Conservation (phyloP, 2,113 vertebrate species). For the Ciconia boyciana region DNA sequence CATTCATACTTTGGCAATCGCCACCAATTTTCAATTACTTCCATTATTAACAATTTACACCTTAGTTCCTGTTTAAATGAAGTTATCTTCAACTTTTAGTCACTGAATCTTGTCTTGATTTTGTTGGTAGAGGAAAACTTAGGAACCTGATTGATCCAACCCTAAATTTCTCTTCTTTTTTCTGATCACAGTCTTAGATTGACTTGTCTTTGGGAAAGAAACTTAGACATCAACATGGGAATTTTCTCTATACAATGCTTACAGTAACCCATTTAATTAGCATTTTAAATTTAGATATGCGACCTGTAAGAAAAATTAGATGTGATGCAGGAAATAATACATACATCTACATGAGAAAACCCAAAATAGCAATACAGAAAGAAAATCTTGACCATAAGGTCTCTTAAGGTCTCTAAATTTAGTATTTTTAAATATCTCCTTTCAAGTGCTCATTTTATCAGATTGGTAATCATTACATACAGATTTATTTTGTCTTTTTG, state of each 20-base stretch:
- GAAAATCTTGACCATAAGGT: neutral
- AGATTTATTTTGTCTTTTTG: conserved; percentile 69
- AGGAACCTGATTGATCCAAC: neutral
- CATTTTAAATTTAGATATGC: neutral
- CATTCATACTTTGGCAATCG: neutral
- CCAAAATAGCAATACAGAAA: neutral
- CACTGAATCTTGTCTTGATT: neutral
- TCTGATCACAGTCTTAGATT: neutral
- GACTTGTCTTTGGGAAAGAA: neutral
- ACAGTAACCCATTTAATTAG: neutral
- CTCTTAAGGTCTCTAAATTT: neutral
- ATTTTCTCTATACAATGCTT: neutral
- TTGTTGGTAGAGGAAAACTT: neutral
- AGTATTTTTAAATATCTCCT: neutral
- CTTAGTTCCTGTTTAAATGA: neutral
- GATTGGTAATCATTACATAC: conserved; percentile 22
- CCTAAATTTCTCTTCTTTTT: neutral
- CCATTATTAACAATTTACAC: neutral
- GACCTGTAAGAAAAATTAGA: neutral
- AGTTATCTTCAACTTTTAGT: neutral
- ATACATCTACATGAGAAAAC: neutral
- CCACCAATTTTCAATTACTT: neutral
- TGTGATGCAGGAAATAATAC: neutral
- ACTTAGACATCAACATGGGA: neutral
- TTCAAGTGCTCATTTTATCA: neutral